Evolutionary conservation across 64 coral and sea anemone species (phyloP).

Genomic region (Stylophora pistillata): DNA sequence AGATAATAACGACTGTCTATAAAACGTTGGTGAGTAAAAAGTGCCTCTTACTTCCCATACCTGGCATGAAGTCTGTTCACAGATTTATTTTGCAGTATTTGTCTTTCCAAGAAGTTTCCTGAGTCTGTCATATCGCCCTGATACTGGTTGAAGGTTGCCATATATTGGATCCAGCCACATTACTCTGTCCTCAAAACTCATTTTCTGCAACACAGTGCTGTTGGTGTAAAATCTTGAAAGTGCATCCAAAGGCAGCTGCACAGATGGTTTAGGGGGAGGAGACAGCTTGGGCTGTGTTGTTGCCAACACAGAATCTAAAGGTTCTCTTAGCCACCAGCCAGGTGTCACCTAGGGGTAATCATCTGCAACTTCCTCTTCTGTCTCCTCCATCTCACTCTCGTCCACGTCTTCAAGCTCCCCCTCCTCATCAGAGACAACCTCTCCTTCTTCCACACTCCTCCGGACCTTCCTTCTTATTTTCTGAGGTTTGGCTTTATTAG

Average conservation of each 20-base stretch:
- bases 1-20: background rate
- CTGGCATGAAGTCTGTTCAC: background rate
- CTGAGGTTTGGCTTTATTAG: background rate
- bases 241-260: slow-evolving; percentile 79
- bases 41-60: background rate
- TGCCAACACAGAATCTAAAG: slow-evolving; percentile 39
- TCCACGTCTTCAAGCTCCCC: background rate
- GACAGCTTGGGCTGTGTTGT: slow-evolving; percentile 50
- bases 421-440: slow-evolving; percentile 78
- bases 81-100: slow-evolving; percentile 31
- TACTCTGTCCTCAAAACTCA: slow-evolving; percentile 91
- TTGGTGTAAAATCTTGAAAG: slow-evolving; percentile 91
- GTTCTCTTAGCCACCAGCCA: slow-evolving; percentile 82
- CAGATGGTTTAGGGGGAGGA: slow-evolving; percentile 71
- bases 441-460: slow-evolving; percentile 71
- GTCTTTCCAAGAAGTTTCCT: slow-evolving; percentile 75
- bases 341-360: slow-evolving; percentile 23
- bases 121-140: slow-evolving; percentile 85
- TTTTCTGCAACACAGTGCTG: slow-evolving; percentile 81
- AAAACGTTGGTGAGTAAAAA: background rate
- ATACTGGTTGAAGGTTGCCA: slow-evolving; percentile 79
- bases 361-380: slow-evolving; percentile 24
- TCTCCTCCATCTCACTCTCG: slow-evolving; percentile 5
- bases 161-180: slow-evolving; percentile 95
- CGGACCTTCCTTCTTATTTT: background rate